These are phyloP conservation scores for Danionella dracula DNA, from an alignment of 2,797 vertebrate species.

Conservation along the genomic window DNA sequence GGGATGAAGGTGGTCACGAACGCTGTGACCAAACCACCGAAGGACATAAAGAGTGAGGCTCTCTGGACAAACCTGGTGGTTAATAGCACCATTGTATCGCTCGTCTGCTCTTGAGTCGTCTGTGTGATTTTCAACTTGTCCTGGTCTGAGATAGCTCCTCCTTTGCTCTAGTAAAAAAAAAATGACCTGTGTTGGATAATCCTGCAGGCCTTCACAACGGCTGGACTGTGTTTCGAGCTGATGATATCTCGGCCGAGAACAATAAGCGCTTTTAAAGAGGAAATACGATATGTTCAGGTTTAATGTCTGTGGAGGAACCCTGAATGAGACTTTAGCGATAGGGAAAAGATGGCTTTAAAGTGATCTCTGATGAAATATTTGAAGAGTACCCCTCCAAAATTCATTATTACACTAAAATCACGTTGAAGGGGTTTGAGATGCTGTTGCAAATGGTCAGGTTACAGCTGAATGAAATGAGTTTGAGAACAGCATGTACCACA, in stretches of 20 bases:
- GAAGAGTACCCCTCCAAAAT: not conserved
- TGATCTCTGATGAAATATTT: not conserved
- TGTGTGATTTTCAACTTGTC: not conserved
- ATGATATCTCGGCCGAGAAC: conserved; percentile 63
- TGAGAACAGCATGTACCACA: conserved; percentile 4
- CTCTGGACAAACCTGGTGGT: conserved; percentile 74
- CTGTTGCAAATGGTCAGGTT: not conserved
- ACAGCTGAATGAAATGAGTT: not conserved
- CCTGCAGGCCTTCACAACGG: conserved; percentile 65
- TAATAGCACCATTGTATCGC: conserved; percentile 65
- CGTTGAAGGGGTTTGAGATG: not conserved
- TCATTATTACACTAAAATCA: not conserved
- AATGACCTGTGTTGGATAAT: too few relatives aligned
- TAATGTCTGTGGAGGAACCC: conserved; percentile 49
- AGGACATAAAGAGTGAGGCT: conserved; percentile 76
- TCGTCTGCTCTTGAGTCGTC: not conserved
- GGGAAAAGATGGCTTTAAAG: conserved; percentile 19
- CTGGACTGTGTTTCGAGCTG: conserved; percentile 60
- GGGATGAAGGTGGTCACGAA: conserved; percentile 84
- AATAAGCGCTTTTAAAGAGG: conserved; percentile 69
- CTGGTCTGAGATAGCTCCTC: conserved; percentile 43
- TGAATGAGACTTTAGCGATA: conserved; percentile 51
- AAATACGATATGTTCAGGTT: conserved; percentile 63
- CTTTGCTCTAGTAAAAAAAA: conserved; percentile 60
- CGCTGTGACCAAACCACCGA: conserved; percentile 82